A percentile compares a stretch with the other conserved stretches of the same genome.
These are phyloP conservation scores for Hippocampus barbouri DNA, from an alignment of 2,113 vertebrate genomes.

Conservation along the genomic window DNA sequence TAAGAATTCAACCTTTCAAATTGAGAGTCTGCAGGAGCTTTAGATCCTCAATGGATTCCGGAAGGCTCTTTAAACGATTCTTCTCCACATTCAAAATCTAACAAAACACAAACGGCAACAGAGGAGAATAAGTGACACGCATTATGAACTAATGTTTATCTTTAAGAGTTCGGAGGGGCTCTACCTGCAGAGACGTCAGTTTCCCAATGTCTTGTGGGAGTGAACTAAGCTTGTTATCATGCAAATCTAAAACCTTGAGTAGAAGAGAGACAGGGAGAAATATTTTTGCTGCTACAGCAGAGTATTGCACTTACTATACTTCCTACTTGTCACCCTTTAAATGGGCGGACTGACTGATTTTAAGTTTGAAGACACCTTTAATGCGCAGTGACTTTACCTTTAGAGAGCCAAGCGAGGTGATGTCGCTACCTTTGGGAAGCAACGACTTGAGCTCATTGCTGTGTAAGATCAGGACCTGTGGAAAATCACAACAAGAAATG, in stretches of 20 bases:
- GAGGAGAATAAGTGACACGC: not conserved
- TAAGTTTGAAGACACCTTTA: too few species aligned
- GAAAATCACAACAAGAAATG: constrained; percentile 5
- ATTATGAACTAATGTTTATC: not conserved
- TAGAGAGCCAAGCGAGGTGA: constrained; percentile 76
- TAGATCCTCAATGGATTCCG: constrained; percentile 79
- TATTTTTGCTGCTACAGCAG: not conserved
- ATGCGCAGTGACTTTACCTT: constrained; percentile 73
- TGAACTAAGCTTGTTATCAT: constrained; percentile 81
- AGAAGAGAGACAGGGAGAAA: constrained; percentile 1
- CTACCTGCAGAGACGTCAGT: constrained; percentile 71
- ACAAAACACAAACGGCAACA: constrained; percentile 13
- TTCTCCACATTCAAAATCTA: constrained; percentile 90
- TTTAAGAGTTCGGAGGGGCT: not conserved
- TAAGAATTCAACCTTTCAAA: constrained; percentile 78
- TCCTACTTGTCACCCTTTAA: too few species aligned
- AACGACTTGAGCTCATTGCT: constrained; percentile 81
- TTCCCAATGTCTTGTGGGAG: constrained; percentile 86
- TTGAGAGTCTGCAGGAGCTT: constrained; percentile 85
- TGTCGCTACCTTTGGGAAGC: constrained; percentile 83
- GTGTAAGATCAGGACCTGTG: constrained; percentile 86
- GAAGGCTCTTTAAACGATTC: constrained; percentile 82
- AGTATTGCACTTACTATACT: too few species aligned
- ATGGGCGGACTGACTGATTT: too few species aligned
- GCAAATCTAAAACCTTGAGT: constrained; percentile 87